A percentile compares a stretch with the other conserved stretches of the same genome.
Evolutionary conservation across 2,797 vertebrate species (phyloP).

Genomic region (Crenichthys baileyi): DNA sequence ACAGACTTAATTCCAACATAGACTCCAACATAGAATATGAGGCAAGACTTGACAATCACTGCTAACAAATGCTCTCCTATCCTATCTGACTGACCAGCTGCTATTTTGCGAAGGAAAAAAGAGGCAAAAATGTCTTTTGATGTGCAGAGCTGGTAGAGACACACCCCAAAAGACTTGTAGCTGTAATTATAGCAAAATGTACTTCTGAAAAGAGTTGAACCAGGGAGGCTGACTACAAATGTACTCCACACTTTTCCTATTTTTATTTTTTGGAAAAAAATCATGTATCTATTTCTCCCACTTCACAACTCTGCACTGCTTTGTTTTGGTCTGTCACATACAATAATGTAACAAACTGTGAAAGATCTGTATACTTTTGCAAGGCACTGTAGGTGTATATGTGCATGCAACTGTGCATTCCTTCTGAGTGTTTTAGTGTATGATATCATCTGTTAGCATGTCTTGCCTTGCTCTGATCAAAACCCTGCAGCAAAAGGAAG

Average conservation of each 20-base stretch:
- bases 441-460: constrained; percentile 74
- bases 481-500: constrained; percentile 91
- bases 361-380: not conserved
- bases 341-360: not conserved
- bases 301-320: not conserved
- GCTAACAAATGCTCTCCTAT: not conserved
- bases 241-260: not conserved
- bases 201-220: not conserved
- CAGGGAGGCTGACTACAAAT: not conserved
- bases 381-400: constrained; percentile 3
- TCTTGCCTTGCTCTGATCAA: constrained; percentile 90
- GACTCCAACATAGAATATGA: not conserved
- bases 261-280: not conserved
- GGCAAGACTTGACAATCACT: not conserved
- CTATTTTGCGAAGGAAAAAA: not conserved
- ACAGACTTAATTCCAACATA: not conserved
- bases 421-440: constrained; percentile 31
- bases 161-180: not conserved
- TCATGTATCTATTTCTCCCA: not conserved
- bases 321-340: not conserved
- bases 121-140: not conserved
- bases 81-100: not conserved
- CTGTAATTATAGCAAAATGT: not conserved
- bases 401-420: constrained; percentile 20
- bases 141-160: not conserved